Percentiles rank a stretch among this genome's conserved stretches.
These are phyloP conservation scores for Nomada hirtipes DNA, from an alignment of 2,888 invertebrate species.

Conservation along the genomic window DNA sequence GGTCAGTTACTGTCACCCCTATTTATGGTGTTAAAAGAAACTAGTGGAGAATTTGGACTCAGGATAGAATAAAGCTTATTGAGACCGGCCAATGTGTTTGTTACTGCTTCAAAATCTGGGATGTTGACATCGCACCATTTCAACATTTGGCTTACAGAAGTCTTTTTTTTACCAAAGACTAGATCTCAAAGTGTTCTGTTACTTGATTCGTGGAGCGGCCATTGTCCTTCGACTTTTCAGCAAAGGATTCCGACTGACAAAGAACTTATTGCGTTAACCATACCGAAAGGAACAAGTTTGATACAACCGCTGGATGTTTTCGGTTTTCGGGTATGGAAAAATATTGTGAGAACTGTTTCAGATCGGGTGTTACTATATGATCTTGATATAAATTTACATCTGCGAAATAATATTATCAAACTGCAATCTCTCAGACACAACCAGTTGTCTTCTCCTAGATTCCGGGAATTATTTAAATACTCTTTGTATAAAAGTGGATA, in stretches of 20 bases:
- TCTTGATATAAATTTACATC: conserved; percentile 16
- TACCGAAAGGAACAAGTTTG: conserved; percentile 11
- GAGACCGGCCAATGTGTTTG: background rate
- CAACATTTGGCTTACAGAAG: background rate
- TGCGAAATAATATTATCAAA: conserved; percentile 21
- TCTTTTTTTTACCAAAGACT: background rate
- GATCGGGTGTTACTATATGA: too few relatives aligned
- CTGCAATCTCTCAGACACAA: conserved; percentile 12
- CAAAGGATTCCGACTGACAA: background rate
- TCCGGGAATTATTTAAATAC: conserved; percentile 24
- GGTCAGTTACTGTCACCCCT: background rate
- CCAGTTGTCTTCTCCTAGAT: conserved; percentile 16
- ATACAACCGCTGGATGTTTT: conserved; percentile 4
- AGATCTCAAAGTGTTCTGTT: conserved; percentile 1
- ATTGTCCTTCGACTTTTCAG: background rate
- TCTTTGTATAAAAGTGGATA: background rate
- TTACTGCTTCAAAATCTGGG: conserved; percentile 4
- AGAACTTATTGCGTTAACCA: background rate
- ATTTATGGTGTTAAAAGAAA: background rate
- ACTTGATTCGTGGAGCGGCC: conserved; percentile 10
- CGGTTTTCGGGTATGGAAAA: background rate
- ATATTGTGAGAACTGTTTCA: background rate
- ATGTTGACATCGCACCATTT: background rate
- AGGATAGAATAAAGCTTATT: background rate
- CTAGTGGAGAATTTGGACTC: background rate